Conservation (phyloP, 2,113 vertebrate genomes). For the Nyctereutes procyonoides region DNA sequence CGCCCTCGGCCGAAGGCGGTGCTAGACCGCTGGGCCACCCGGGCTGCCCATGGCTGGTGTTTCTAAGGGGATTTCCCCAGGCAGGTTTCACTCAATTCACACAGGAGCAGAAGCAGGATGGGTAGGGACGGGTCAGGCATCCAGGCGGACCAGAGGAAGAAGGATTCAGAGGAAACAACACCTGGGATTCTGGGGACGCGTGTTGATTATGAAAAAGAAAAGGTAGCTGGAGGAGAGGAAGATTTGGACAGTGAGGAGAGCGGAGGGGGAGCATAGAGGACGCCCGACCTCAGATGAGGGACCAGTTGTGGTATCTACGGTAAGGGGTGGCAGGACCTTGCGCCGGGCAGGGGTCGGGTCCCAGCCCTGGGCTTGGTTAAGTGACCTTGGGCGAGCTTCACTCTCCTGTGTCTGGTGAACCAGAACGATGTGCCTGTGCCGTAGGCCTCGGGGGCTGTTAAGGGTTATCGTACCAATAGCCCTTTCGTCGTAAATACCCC, state of each 20-base stretch:
- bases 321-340: background rate
- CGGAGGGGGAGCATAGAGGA: background rate
- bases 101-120: slow-evolving; percentile 32
- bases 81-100: slow-evolving; percentile 46
- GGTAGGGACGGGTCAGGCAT: background rate
- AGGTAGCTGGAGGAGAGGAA: background rate
- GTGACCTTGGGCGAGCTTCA: background rate
- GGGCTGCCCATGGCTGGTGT: background rate
- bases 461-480: background rate
- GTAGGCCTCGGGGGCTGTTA: background rate
- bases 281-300: background rate
- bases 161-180: background rate
- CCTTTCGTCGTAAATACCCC: background rate
- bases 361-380: background rate
- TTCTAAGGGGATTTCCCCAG: slow-evolving; percentile 34
- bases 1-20: too few relatives aligned
- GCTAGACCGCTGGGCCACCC: too few relatives aligned
- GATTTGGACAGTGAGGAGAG: background rate
- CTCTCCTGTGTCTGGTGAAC: background rate
- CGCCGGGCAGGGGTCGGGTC: background rate
- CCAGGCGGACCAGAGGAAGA: background rate
- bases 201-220: slow-evolving; percentile 35
- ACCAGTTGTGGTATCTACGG: background rate
- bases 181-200: background rate
- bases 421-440: background rate